Evolutionary conservation across 1,140 invertebrate species (phyloP).

Genomic region (Copidosoma floridanum): DNA sequence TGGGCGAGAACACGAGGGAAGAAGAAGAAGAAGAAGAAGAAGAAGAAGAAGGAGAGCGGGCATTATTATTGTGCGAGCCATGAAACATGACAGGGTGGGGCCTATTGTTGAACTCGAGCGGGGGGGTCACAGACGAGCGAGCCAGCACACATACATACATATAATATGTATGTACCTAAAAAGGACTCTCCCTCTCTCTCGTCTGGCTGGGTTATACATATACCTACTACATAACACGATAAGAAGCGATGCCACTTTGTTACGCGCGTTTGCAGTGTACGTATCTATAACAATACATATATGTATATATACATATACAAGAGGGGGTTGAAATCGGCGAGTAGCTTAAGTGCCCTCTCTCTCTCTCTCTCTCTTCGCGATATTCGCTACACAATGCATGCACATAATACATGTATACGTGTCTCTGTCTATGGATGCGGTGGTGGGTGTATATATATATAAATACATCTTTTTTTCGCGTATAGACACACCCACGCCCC

Average conservation of each 20-base stretch:
- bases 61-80: constrained; percentile 50
- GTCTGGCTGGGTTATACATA: too few species aligned
- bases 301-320: too few species aligned
- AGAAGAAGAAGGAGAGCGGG: constrained; percentile 31
- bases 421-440: background rate
- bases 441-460: background rate
- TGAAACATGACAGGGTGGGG: constrained; percentile 50
- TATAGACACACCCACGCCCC: constrained; percentile 35
- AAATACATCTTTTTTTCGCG: background rate
- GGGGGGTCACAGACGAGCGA: constrained; percentile 21
- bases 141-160: background rate
- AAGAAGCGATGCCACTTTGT: constrained; percentile 55
- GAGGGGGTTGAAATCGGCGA: too few species aligned
- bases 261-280: constrained; percentile 43
- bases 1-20: too few species aligned
- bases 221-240: constrained; percentile 52
- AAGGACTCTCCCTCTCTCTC: too few species aligned
- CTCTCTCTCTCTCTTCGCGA: too few species aligned
- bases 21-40: constrained; percentile 3
- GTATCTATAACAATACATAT: too few species aligned
- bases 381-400: too few species aligned
- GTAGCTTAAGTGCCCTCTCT: constrained; percentile 43
- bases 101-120: constrained; percentile 44
- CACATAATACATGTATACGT: background rate
- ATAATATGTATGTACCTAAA: too few species aligned